phyloP scores from a whole-genome alignment of 2,113 vertebrate genomes.

The Pomatostomus ruficeps region DNA sequence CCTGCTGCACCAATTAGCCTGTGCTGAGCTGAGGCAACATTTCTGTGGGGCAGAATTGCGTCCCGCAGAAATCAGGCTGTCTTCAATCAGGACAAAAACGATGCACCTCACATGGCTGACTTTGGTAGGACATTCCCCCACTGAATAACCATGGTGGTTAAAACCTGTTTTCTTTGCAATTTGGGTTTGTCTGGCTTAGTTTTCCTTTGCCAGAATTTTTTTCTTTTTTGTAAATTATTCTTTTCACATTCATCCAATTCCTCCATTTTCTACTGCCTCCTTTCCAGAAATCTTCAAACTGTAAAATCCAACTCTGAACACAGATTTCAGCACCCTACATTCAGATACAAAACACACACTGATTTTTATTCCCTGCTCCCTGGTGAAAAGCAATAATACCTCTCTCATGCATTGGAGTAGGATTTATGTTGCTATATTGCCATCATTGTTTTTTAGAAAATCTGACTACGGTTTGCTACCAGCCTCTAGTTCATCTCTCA shows the following conservation, averaged over 20 bases:
- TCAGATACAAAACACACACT: not conserved
- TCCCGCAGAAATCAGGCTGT: not conserved
- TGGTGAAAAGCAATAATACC: not conserved
- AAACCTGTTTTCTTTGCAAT: constrained; percentile 3
- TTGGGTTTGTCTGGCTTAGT: not conserved
- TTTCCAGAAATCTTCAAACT: not conserved
- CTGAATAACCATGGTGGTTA: not conserved
- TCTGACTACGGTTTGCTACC: not conserved
- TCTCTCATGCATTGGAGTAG: not conserved
- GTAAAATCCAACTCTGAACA: not conserved
- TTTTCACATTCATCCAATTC: not conserved
- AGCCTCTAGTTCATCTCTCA: not conserved
- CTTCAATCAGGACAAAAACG: not conserved
- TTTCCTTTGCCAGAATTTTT: not conserved
- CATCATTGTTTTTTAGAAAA: not conserved
- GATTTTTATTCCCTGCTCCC: not conserved
- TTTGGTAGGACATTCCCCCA: not conserved
- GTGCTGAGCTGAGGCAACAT: not conserved
- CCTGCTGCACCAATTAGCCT: not conserved
- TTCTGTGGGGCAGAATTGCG: not conserved
- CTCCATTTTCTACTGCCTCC: not conserved
- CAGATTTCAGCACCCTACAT: not conserved
- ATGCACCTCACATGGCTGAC: not conserved
- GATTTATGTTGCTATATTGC: not conserved
- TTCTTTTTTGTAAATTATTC: not conserved